Conservation (phyloP, 2,888 invertebrate genomes). For the Epinotia brunnichana region DNA sequence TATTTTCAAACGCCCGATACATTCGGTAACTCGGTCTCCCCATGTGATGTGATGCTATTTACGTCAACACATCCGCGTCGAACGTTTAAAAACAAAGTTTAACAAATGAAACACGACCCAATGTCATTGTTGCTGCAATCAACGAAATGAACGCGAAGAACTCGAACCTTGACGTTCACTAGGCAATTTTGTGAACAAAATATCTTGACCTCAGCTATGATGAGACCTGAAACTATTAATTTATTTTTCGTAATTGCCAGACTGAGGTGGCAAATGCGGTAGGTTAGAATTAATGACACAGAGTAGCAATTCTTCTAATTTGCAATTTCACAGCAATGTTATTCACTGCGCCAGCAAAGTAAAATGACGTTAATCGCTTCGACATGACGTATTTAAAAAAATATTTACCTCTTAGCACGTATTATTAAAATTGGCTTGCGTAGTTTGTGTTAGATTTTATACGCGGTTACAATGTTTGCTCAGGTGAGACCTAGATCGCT, state of each 20-base stretch:
- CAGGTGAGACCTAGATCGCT: conserved; percentile 61
- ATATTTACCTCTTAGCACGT: conserved; percentile 8
- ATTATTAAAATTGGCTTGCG: conserved; percentile 25
- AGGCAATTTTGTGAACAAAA: conserved; percentile 41
- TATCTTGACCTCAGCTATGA: conserved; percentile 41
- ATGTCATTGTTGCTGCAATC: conserved; percentile 51
- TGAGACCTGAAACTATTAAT: conserved; percentile 33
- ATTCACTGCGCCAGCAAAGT: conserved; percentile 5
- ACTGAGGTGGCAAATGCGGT: conserved; percentile 1
- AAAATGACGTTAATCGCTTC: conserved; percentile 27
- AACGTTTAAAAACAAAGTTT: conserved; percentile 48
- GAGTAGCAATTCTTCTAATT: conserved; percentile 7
- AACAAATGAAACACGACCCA: conserved; percentile 49
- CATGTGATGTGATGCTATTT: conserved; percentile 68
- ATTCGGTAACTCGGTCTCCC: conserved; percentile 62
- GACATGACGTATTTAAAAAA: conserved; percentile 9
- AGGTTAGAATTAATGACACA: neutral
- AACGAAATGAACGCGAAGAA: conserved; percentile 49
- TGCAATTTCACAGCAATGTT: conserved; percentile 21
- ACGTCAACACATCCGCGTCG: conserved; percentile 61
- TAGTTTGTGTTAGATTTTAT: conserved; percentile 18
- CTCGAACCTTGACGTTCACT: conserved; percentile 63
- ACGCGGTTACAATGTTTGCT: conserved; percentile 51
- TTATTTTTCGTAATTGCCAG: conserved; percentile 15
- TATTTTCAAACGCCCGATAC: conserved; percentile 70